Base-by-base conservation (phyloP, 2,113 vertebrate species). In the Vulpes lagopus region DNA sequence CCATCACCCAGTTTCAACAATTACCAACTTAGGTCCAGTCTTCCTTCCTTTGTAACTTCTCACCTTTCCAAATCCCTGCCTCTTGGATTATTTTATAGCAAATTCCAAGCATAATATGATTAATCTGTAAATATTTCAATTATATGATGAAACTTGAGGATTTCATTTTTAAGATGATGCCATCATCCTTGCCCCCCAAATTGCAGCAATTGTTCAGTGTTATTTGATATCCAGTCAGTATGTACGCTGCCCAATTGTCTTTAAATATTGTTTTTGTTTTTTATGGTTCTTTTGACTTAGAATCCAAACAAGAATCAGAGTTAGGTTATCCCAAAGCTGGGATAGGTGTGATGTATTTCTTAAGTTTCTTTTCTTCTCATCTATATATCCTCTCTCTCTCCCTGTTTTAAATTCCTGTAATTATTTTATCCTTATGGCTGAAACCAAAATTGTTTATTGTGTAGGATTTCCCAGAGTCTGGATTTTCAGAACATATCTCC, bases 261-360 rank as follows among this genome's bases (percentile, higher is more conserved):
- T n/a, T 59, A 55, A 57, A 35, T 79, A 8, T 51, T 62, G 89
- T 51, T 16, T 71, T 12, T 74, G 53, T 17, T 83, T 73, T 49
- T 74, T 59, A 12, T 10, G 51, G 35, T 81, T 38, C 62, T 62
- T 62, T 8, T 57, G 92, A 80, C 27, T 23, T 30, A 12, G 51
- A 64, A 89, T 27, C 17, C 5, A 73, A 49, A 9, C 27, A 35
- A 30, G 11, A 57, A 27, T 25, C 38, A 2, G 38, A 2, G 27
- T 1, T 23, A 7, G 14, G 8, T 1, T 23, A 7, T 32, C 32
- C n/a, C 17, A 0, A 20, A 14, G 51, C 59, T 35, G 4, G 84
- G 30, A 17, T 53, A 60, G 38, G 62, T 64, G 35, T 53, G 35
- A 4, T 80, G 2, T 15, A 0, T 53, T 43, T 57, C 55, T 35